Evolutionary conservation across 2,888 invertebrate genomes (phyloP), one percentile per base, ranked within the genome.

Genomic region (Cosmopolites sordidus): DNA sequence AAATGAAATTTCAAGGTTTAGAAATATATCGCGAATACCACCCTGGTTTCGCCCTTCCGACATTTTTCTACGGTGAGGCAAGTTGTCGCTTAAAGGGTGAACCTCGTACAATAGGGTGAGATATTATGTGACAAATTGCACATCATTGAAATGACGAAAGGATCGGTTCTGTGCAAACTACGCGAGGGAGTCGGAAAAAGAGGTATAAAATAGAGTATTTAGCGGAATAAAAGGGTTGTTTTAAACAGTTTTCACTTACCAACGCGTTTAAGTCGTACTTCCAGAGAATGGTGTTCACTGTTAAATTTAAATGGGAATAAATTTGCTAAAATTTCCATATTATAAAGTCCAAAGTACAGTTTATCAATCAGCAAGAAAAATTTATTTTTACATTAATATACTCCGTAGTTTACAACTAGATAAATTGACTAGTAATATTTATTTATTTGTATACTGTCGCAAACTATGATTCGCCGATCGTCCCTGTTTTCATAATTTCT

Each of bases 51-150:
- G 37, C 14, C 16, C 37, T 40, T 54, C 54, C 54, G 43, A 56
- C 48, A 52, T 51, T 56, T 16, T 51, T 44, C 56, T 44, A 15
- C 48, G 52, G 44, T 22, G 33, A 41, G 37, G 45, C 37, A 22
- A 42, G 49, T 42, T 45, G 43, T 41, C 48, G 41, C 43, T 12
- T 48, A 22, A 22, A 22, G 22, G 22, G 22, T 22, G 22, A 22
- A 22, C 22, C 22, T 37, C 14, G 45, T 48, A 56, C 37, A 44
- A 27, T 33, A 40, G 53, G 65, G 54, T 59, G 60, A 60, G 66
- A 70, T 70, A 70, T 69, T 70, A 69, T 71, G 71, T 71, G 71
- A 72, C 72, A 72, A 72, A 72, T 72, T 71, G 69, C 69, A 66
- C 69, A 69, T 71, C 71, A 72, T 71, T 69, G 71, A 68, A 68